These are phyloP conservation scores for Lepetodrilus schrolli DNA, from an alignment of 2,888 invertebrate species.

Conservation along the genomic window DNA sequence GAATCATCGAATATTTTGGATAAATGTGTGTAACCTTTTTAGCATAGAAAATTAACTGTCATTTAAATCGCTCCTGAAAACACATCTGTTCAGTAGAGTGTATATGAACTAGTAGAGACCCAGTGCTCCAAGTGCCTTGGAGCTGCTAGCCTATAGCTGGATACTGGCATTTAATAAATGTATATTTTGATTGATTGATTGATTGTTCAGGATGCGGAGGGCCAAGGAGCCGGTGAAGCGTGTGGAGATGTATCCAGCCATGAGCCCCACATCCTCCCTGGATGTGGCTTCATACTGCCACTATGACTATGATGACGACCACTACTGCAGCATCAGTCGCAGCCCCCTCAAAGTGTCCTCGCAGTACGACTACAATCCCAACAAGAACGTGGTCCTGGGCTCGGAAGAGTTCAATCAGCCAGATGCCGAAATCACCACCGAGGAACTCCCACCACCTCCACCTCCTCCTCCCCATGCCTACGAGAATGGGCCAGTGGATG, in stretches of 20 bases:
- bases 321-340: conserved; percentile 64
- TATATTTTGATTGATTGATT: not conserved
- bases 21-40: not conserved
- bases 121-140: not conserved
- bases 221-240: conserved; percentile 23
- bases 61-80: too few relatives aligned
- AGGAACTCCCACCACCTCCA: conserved; percentile 29
- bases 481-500: not conserved
- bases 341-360: conserved; percentile 62
- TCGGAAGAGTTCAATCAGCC: conserved; percentile 26
- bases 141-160: too few relatives aligned
- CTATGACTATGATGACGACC: conserved; percentile 66
- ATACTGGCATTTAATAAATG: too few relatives aligned
- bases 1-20: too few relatives aligned
- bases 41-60: not conserved
- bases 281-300: conserved; percentile 56
- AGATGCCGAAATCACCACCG: not conserved
- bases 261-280: conserved; percentile 54
- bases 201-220: not conserved
- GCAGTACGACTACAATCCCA: conserved; percentile 51
- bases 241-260: conserved; percentile 44
- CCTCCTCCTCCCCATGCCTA: not conserved
- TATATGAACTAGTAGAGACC: not conserved
- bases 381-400: conserved; percentile 38
- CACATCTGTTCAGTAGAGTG: too few relatives aligned